Evolutionary conservation across 2,888 invertebrate species (phyloP).

Genomic region (Conomelus anceps): DNA sequence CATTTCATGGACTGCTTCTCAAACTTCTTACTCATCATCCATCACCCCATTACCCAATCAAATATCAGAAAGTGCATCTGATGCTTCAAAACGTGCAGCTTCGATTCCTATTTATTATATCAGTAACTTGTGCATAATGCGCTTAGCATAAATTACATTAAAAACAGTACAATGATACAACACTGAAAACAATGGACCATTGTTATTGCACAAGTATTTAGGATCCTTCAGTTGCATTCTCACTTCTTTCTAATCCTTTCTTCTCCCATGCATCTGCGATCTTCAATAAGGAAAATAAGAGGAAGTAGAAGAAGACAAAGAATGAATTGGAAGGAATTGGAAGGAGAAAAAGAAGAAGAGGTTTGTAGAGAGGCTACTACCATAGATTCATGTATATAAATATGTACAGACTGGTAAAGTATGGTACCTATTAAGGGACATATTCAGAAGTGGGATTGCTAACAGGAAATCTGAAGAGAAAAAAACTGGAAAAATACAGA

Average conservation of each 20-base stretch:
- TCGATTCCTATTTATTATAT: background rate
- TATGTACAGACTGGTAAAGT: no score
- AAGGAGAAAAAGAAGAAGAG: no score
- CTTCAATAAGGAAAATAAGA: no score
- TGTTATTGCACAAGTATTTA: background rate
- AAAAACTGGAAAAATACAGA: no score
- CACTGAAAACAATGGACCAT: background rate
- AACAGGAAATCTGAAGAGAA: no score
- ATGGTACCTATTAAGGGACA: no score
- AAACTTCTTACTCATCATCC: background rate
- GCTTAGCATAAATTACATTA: background rate
- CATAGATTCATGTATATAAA: no score
- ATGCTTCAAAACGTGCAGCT: background rate
- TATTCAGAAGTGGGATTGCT: no score
- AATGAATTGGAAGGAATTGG: no score
- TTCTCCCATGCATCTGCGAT: background rate
- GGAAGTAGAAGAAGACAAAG: no score
- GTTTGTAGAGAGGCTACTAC: no score
- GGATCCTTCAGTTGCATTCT: background rate
- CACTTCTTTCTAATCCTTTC: background rate
- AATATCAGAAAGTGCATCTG: background rate
- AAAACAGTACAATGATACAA: background rate
- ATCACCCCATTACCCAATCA: background rate
- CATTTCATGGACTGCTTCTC: background rate
- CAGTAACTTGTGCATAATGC: background rate